phyloP scores from a whole-genome alignment of 2,888 invertebrate species.

The Tenthredo mesomela region DNA sequence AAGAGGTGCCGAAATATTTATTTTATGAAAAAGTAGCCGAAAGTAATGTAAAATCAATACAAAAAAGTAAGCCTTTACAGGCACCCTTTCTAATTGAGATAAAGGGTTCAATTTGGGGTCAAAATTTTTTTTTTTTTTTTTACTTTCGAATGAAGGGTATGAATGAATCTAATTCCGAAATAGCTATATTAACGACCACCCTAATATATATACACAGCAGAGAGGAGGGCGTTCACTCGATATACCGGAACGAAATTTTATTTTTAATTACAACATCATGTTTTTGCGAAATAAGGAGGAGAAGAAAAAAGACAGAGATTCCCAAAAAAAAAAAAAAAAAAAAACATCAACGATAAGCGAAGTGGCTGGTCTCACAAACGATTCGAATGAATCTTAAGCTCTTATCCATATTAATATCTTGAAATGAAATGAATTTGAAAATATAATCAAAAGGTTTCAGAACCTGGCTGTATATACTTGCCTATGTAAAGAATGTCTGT shows the following conservation, averaged over 20 bases:
- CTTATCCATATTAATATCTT: neutral
- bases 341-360: neutral
- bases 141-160: no score
- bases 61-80: no score
- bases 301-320: neutral
- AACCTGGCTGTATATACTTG: neutral
- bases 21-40: no score
- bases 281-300: neutral
- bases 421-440: neutral
- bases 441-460: neutral
- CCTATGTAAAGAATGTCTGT: slow-evolving; percentile 1
- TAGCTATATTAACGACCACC: no score
- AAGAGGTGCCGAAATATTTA: no score
- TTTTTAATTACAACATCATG: neutral
- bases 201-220: no score
- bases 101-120: no score
- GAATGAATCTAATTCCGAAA: no score
- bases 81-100: no score
- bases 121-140: no score
- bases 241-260: neutral
- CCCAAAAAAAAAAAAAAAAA: neutral
- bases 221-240: slow-evolving; percentile 7
- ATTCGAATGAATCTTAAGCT: neutral
- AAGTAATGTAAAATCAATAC: no score
- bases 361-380: neutral